Conservation (phyloP, 2,113 vertebrate genomes). For the Leptosomus discolor region DNA sequence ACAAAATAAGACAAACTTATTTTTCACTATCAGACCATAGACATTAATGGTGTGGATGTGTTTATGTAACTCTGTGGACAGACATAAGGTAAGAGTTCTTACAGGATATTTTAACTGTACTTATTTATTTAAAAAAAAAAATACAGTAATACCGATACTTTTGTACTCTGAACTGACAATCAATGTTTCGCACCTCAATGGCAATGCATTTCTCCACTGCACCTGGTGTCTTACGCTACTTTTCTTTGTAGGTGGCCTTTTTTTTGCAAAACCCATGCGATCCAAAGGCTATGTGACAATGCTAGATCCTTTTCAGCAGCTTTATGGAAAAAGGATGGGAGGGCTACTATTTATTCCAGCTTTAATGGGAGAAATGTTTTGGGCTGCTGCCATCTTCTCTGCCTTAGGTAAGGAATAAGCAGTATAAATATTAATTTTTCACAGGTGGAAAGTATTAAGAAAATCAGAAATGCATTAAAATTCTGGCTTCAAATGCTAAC, state of each 20-base stretch:
- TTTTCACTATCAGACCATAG: background rate
- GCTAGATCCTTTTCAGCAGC: conserved; percentile 96
- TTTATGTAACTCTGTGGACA: background rate
- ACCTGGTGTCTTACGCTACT: background rate
- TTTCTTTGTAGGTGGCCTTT: conserved; percentile 86
- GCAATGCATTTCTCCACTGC: background rate
- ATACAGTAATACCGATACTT: background rate
- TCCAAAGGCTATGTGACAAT: conserved; percentile 96
- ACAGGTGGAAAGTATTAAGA: background rate
- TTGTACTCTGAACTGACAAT: background rate
- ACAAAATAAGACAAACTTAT: background rate
- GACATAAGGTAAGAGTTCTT: background rate
- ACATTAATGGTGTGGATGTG: background rate
- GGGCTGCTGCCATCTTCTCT: conserved; percentile 97
- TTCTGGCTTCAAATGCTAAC: background rate
- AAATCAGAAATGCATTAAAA: background rate
- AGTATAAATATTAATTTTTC: background rate
- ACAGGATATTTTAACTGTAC: background rate
- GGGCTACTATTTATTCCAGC: conserved; percentile 95
- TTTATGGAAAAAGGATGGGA: conserved; percentile 96
- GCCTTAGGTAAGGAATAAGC: conserved; percentile 84
- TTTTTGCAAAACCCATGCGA: conserved; percentile 98
- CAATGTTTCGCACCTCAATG: background rate
- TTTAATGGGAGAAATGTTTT: conserved; percentile 98
- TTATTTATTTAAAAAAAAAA: background rate